Evolutionary conservation across 1,140 invertebrate species (phyloP), one percentile per base, ranked within the genome.

Genomic region (Cotesia chilonis): DNA sequence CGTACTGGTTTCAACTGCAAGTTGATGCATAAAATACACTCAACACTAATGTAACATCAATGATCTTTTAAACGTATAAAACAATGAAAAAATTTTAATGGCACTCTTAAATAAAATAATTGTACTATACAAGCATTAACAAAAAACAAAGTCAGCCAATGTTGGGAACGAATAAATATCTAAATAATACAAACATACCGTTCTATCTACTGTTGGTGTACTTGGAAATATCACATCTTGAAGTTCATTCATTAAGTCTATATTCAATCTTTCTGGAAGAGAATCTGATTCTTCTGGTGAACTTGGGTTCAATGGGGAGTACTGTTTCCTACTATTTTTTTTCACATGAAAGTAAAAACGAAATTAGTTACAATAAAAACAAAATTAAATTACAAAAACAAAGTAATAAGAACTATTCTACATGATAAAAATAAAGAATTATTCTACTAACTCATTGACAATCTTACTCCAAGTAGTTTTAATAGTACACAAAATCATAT

Each of bases 171-270:
- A 37, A 35, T 61, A 28, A 57, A 71, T 70, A 60, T 55, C 55
- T 51, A 66, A 47, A 66, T 68, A 55, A 47, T 17, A 3, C 17
- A 72, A 73, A 87, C 87, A 88, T 84, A 91, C 90, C 65, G 86
- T 88, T 83, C 88, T 82, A 78, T 90, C 89, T 10, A 89, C 86
- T 20, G 88, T 85, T 28, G 89, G 89, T 38, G 83, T 80, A 70
- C 83, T 87, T 70, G 89, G 86, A 71, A 83, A 83, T 77, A 92
- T 87, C 28, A 92, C 87, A 81, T 92, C 90, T 75, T 90, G 87
- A 67, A 92, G 83, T 83, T 92, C 91, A 64, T 89, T 88, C 90
- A 92, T 90, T 57, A 92, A 82, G 82, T 92, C 90, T 75, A 92
- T 90, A 75, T 90, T 85, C 54, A 90, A 76, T 63, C 78, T 81